These are phyloP conservation scores for Gavia stellata DNA, from an alignment of 2,113 vertebrate genomes.

Conservation along the genomic window DNA sequence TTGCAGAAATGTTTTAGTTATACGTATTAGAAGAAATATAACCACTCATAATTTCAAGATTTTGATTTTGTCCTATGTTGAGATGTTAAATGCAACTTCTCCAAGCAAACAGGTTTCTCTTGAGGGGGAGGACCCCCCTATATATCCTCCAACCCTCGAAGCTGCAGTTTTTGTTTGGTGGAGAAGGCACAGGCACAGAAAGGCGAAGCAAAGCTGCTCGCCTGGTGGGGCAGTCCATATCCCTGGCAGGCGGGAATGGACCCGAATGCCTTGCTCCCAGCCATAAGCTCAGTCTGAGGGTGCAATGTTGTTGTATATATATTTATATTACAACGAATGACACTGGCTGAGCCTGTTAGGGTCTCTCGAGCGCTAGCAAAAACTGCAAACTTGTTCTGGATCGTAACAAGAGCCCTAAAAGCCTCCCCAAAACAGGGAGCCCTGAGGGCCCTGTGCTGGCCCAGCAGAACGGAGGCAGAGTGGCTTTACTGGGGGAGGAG, in stretches of 20 bases:
- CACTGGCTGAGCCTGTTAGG: neutral
- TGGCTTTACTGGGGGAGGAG: neutral
- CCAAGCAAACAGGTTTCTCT: neutral
- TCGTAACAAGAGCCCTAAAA: neutral
- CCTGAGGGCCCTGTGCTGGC: neutral
- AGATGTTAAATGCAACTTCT: neutral
- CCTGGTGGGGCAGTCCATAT: rapidly evolving
- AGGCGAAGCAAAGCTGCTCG: neutral
- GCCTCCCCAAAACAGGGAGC: neutral
- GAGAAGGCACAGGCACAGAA: neutral
- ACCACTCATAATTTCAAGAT: neutral
- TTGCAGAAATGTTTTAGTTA: neutral
- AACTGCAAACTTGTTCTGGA: neutral
- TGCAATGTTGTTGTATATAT: neutral
- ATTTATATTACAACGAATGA: neutral
- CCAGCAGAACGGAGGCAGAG: neutral
- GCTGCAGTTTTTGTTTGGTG: neutral
- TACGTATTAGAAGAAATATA: neutral
- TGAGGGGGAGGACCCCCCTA: too few species aligned
- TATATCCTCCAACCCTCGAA: neutral
- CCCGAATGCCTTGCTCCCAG: neutral
- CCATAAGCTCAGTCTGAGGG: neutral
- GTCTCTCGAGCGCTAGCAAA: neutral
- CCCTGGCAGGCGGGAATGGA: rapidly evolving
- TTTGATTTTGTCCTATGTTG: neutral